A percentile compares a stretch with the other conserved stretches of the same genome.
These are phyloP conservation scores for Sprattus sprattus DNA, from an alignment of 2,113 vertebrate species.

Conservation along the genomic window DNA sequence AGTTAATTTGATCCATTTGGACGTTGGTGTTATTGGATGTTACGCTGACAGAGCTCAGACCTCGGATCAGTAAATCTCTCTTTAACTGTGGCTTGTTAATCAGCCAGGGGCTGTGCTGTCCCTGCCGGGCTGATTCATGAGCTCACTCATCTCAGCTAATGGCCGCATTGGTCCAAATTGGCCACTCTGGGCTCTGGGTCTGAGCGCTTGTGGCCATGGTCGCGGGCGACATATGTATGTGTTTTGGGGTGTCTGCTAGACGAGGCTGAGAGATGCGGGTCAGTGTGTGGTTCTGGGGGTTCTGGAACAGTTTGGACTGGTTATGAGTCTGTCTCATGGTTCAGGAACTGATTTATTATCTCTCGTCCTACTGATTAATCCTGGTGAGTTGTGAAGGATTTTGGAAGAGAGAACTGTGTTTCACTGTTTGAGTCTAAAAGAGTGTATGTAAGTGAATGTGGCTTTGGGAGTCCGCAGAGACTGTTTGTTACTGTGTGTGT, in stretches of 20 bases:
- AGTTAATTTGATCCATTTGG: neutral
- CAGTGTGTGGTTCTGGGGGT: neutral
- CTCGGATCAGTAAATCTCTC: neutral
- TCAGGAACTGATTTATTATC: neutral
- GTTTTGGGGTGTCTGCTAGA: neutral
- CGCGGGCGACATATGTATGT: neutral
- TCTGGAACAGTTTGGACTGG: neutral
- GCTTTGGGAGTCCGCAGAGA: neutral
- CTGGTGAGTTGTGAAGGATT: neutral
- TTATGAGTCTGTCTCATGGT: neutral
- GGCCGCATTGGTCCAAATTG: neutral
- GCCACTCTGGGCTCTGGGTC: neutral
- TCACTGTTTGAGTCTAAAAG: neutral
- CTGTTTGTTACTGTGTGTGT: neutral
- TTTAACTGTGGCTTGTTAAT: neutral
- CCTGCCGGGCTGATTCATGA: neutral
- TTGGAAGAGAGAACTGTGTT: neutral
- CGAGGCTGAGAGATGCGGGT: neutral
- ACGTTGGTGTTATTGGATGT: neutral
- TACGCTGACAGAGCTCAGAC: neutral
- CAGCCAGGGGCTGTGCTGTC: neutral
- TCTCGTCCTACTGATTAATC: neutral
- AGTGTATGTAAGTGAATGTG: neutral
- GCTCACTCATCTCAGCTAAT: neutral
- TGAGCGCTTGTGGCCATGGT: neutral